Evolutionary conservation across 2,113 vertebrate genomes (phyloP).

Genomic region (Egretta garzetta): DNA sequence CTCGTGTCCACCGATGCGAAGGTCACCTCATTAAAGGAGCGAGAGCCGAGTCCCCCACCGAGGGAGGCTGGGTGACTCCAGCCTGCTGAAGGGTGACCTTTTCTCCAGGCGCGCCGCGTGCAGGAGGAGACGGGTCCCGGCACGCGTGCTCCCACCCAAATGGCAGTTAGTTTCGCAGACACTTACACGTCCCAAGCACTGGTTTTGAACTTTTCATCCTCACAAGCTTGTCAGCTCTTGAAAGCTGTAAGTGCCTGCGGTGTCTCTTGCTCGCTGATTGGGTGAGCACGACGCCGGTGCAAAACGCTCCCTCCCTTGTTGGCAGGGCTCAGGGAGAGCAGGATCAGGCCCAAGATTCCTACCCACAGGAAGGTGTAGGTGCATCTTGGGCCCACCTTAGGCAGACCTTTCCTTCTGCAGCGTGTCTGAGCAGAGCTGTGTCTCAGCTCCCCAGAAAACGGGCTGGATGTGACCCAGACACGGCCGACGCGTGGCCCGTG

Average conservation of each 20-base stretch:
- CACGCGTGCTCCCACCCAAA: not conserved
- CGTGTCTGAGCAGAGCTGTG: rapidly evolving
- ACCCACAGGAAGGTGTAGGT: not conserved
- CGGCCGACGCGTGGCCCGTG: rapidly evolving
- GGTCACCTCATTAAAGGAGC: constrained; percentile 67
- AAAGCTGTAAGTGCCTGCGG: not conserved
- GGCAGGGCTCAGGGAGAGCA: not conserved
- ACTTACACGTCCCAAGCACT: constrained; percentile 54
- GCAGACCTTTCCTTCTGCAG: not conserved
- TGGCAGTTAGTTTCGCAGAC: constrained; percentile 50
- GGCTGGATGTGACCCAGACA: not conserved
- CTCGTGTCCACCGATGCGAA: not conserved
- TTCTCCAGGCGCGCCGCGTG: not conserved
- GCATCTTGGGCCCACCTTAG: rapidly evolving
- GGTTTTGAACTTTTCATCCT: constrained; percentile 71
- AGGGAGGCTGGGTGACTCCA: constrained; percentile 22
- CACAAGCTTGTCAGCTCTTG: constrained; percentile 49
- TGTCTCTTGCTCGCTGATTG: not conserved
- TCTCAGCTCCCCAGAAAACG: rapidly evolving
- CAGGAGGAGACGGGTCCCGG: not conserved
- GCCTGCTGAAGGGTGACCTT: constrained; percentile 70
- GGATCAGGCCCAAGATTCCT: not conserved
- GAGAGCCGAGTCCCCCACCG: not conserved
- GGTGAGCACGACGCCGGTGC: not conserved
- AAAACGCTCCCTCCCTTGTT: not conserved